These are phyloP conservation scores for Forbesichthys agassizii DNA, from an alignment of 2,113 vertebrate species.

Conservation along the genomic window DNA sequence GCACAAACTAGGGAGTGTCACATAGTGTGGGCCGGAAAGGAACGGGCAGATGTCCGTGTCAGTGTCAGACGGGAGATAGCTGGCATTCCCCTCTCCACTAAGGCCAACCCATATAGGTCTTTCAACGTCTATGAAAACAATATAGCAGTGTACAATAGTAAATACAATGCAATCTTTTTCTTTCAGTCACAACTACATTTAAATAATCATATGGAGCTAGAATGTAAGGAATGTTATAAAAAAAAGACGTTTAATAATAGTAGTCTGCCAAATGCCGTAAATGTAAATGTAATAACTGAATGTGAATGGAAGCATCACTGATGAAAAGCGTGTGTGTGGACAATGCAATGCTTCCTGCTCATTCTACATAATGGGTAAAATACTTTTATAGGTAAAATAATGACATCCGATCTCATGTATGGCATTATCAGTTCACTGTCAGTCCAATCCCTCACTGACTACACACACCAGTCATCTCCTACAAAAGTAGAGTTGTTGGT, in stretches of 20 bases:
- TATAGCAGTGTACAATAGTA: neutral
- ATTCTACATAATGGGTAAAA: neutral
- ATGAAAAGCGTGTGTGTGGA: slow-evolving; percentile 5
- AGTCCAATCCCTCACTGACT: neutral
- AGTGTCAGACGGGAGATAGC: slow-evolving; percentile 12
- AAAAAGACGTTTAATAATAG: neutral
- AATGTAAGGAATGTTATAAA: neutral
- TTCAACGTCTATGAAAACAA: neutral
- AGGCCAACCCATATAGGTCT: neutral
- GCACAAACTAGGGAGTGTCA: slow-evolving; percentile 11
- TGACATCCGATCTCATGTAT: neutral
- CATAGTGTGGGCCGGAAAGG: neutral
- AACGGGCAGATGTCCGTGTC: slow-evolving; percentile 20
- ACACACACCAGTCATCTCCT: neutral
- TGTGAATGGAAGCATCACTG: neutral
- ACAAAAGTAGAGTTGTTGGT: slow-evolving; percentile 9
- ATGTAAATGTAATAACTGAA: slow-evolving; percentile 25
- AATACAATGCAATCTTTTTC: too few relatives aligned
- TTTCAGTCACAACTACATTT: neutral
- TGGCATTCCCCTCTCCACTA: slow-evolving; percentile 2
- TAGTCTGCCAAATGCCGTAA: too few relatives aligned
- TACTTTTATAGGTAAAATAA: neutral
- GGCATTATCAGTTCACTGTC: slow-evolving; percentile 8
- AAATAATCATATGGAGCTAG: neutral
- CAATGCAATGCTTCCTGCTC: neutral